Evolutionary conservation across 2,113 vertebrate species (phyloP), one percentile per base, ranked within the genome.

Genomic region (Mohoua ochrocephala): DNA sequence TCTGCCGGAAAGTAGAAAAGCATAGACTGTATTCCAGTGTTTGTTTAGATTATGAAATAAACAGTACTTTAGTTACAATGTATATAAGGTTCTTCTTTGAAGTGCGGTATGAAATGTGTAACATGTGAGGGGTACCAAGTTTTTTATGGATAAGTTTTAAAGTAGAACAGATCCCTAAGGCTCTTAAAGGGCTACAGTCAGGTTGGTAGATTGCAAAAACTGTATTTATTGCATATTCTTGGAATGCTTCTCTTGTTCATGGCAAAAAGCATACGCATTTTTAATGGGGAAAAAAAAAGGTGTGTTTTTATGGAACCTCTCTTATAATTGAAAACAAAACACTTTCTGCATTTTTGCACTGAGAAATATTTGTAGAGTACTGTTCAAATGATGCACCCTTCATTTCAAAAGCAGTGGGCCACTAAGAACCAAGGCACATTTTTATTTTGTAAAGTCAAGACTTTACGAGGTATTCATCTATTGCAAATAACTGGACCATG

Each of bases 21-120:
- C 80, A 80, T 96, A 96, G 95, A 93, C 80, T 95, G 96, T 96
- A 98, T 95, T 87, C 57, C 87, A 95, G 77, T 97, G 91, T 97
- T 97, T 94, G 68, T 97, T 96, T 97, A 98, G 97, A 94, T 96
- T 95, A 95, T 96, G 69, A 98, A 97, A 97, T 97, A 98, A 97
- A 97, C 87, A 93, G 57, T 97, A 85, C 80, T 94, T 80, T 97
- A 96, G 94, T 95, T 87, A 96, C 63, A 84, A 91, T 92, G 81
- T 96, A 92, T 95, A 95, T 96, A 95, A 95, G 7, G 73, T 97
- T 97, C 85, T 97, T 96, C 80, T 97, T 96, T 97, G 81, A 96
- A 97, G 49, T 97, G 47, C 61, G 23, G 24, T 96, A 83, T 87
- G 81, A 95, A 91, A 73, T 84, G n/a, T 89, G 59, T 97, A 95